A percentile compares a stretch with the other conserved stretches of the same genome.
Evolutionary conservation across 2,113 vertebrate genomes (phyloP).

Genomic region (Anoura caudifer): DNA sequence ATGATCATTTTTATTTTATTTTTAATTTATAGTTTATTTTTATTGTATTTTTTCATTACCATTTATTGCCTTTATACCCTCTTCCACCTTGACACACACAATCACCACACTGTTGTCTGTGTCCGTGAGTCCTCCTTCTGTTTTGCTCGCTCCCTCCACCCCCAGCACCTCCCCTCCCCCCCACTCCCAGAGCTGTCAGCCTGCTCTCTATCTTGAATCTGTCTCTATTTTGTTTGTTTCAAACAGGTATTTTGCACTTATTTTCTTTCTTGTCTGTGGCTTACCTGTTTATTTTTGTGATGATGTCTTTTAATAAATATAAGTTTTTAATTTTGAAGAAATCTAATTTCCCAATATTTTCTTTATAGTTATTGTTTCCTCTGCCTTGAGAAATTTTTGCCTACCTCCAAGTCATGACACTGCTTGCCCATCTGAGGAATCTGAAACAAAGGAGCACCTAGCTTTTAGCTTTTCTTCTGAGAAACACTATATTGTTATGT

Average conservation of each 20-base stretch:
- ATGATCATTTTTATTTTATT: too few relatives aligned
- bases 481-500: background rate
- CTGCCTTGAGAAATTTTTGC: background rate
- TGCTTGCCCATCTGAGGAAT: background rate
- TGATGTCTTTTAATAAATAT: background rate
- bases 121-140: too few relatives aligned
- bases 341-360: background rate
- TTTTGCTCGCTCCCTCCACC: too few relatives aligned
- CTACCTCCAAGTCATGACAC: background rate
- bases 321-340: slow-evolving; percentile 14
- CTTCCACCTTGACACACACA: too few relatives aligned
- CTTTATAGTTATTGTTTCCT: background rate
- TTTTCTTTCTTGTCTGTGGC: background rate
- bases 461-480: background rate
- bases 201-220: too few relatives aligned
- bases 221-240: background rate
- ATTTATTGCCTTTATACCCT: too few relatives aligned
- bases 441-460: background rate
- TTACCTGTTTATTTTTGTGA: background rate
- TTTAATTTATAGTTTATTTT: too few relatives aligned
- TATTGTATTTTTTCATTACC: too few relatives aligned
- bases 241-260: background rate
- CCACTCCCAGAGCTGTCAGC: too few relatives aligned
- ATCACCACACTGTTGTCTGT: too few relatives aligned
- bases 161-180: too few relatives aligned